Evolutionary conservation across 1,140 invertebrate genomes (phyloP), one percentile per base, ranked within the genome.

Genomic region (Solen grandis): DNA sequence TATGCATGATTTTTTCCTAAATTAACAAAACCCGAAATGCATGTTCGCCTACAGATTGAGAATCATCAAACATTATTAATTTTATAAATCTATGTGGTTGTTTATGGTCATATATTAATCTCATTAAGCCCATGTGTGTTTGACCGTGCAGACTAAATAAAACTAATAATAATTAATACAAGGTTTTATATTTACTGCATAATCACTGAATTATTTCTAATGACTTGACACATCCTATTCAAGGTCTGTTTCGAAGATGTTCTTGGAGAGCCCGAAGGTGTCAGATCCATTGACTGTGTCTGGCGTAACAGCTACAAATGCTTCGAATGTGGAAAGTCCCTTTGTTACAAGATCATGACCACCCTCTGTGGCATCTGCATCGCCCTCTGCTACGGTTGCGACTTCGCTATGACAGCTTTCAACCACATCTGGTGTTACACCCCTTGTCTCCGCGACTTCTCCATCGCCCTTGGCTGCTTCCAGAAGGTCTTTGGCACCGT

Each of bases 321-420:
- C 86, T 96, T 95, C 91, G 92, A 93, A 33, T 90, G 94, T 35
- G 94, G 95, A 0, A 94, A 94, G 66, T 94, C 94, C 86, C 94
- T 93, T 85, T 96, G 95, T 88, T 96, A 96, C 93, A 93, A 94
- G 1, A 87, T 95, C 41, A 92, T 96, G 22, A 94, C 95, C 0
- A 93, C 95, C n/a, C 77, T 96, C 14, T 92, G 95, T 5, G 95
- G 95, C 0, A 95, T 95, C 1, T 91, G 95, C 31, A 92, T 94
- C 57, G 95, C 95, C 0, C 92, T 96, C 70, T 92, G 94, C 77
- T 92, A 95, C 36, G 96, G 95, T 1, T 94, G 95, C 72, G 93
- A 94, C 8, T 96, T 96, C 85, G 95, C 95, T 14, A 95, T 95
- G 83, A 90, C 95, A 1, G 94, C 95, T 1, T 96, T 96, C 91